A percentile compares a stretch with the other conserved stretches of the same genome.
Conservation (phyloP, 2,797 vertebrate species). For the Bradypodion ventrale region DNA sequence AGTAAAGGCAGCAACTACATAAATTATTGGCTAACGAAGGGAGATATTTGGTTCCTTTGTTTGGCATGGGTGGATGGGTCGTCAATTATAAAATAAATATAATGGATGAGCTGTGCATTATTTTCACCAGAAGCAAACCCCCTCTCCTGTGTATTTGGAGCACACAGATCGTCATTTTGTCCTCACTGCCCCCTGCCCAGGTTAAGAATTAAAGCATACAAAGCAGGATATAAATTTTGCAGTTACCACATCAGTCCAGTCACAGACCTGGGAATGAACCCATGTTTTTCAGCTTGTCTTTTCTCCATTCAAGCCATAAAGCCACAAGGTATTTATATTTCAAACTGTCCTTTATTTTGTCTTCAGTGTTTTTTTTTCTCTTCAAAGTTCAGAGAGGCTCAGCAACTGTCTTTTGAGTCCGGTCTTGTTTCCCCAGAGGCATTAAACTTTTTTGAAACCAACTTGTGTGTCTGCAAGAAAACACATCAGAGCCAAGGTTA, state of each 20-base stretch:
- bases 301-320: constrained; percentile 6
- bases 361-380: not conserved
- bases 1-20: not conserved
- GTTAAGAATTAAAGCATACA: not conserved
- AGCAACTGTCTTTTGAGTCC: not conserved
- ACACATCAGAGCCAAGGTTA: not conserved
- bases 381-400: not conserved
- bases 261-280: not conserved
- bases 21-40: not conserved
- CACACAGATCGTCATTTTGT: constrained; percentile 5
- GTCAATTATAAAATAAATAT: too few relatives aligned
- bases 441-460: not conserved
- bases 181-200: not conserved
- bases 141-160: not conserved
- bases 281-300: not conserved
- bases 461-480: not conserved
- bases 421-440: not conserved
- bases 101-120: not conserved
- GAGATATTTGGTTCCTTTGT: not conserved
- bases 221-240: not conserved
- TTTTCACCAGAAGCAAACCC: not conserved
- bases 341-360: not conserved
- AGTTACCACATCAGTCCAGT: not conserved
- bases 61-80: not conserved
- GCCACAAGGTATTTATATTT: not conserved